phyloP scores from a whole-genome alignment of 2,797 vertebrate species.

The Ambastaia sidthimunki region DNA sequence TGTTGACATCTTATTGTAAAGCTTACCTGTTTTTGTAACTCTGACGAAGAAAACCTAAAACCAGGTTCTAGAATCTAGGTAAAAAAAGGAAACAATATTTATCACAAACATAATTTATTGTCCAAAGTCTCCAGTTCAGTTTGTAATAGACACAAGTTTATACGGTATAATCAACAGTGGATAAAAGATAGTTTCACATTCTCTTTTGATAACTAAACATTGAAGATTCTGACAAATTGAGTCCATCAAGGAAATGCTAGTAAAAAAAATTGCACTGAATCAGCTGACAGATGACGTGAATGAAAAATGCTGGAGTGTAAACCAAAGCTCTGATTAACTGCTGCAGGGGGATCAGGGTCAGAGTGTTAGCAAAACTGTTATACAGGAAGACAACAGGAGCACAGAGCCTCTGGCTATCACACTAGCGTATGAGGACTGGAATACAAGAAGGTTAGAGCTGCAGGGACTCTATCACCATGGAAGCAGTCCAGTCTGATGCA shows the following conservation, averaged over 20 bases:
- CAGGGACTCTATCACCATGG: background rate
- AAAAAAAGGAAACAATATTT: background rate
- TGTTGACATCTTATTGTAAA: too few species aligned
- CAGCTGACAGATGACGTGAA: background rate
- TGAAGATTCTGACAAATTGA: slow-evolving; percentile 1
- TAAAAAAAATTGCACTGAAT: slow-evolving; percentile 10
- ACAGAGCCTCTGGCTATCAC: slow-evolving; percentile 24
- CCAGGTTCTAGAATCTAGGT: background rate
- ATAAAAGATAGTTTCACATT: slow-evolving; percentile 9
- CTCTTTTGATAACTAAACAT: background rate
- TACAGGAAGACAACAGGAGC: slow-evolving; percentile 20
- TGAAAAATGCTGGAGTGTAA: background rate
- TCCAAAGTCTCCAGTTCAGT: slow-evolving; percentile 19
- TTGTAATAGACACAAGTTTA: slow-evolving; percentile 28
- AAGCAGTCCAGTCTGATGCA: slow-evolving; percentile 23
- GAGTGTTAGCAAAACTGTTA: slow-evolving; percentile 3
- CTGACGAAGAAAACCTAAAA: too few species aligned
- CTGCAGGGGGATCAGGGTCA: slow-evolving; percentile 3
- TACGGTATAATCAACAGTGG: slow-evolving; percentile 17
- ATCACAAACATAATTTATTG: slow-evolving; percentile 48
- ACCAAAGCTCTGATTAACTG: slow-evolving; percentile 11
- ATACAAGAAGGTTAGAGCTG: background rate
- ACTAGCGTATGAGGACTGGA: background rate
- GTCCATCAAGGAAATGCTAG: background rate
- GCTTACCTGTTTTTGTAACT: too few species aligned